A percentile compares a stretch with the other conserved stretches of the same genome.
phyloP scores from a whole-genome alignment of 2,113 vertebrate species.

The Equus przewalskii region DNA sequence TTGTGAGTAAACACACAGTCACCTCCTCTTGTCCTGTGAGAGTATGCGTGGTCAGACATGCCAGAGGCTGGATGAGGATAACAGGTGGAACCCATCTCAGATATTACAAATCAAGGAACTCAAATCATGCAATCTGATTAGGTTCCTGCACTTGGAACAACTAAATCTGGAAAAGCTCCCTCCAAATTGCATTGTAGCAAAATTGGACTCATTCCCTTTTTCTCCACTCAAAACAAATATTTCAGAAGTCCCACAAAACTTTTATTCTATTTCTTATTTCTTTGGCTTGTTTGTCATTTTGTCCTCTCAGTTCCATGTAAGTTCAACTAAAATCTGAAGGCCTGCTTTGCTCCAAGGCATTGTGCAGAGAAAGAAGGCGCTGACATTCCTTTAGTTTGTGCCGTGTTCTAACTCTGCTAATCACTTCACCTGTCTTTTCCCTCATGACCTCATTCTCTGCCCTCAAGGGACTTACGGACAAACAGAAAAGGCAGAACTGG shows the following conservation, averaged over 20 bases:
- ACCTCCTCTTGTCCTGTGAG: background rate
- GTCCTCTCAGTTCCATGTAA: background rate
- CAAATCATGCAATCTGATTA: background rate
- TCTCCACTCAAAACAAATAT: conserved; percentile 34
- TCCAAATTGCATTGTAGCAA: background rate
- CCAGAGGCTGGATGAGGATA: background rate
- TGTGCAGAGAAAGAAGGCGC: background rate
- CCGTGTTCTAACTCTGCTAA: rapidly evolving
- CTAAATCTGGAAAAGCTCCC: background rate
- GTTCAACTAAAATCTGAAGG: background rate
- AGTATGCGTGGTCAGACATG: rapidly evolving
- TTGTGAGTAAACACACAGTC: background rate
- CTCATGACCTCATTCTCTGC: background rate
- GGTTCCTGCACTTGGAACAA: background rate
- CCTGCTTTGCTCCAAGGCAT: background rate
- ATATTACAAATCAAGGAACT: conserved; percentile 14
- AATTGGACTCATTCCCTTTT: background rate
- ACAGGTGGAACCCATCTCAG: background rate
- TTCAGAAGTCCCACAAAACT: background rate
- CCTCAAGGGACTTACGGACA: background rate
- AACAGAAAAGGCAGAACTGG: background rate
- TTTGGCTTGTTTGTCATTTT: background rate
- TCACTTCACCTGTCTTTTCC: too few species aligned
- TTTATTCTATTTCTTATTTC: background rate
- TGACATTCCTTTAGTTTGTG: rapidly evolving